phyloP scores from a whole-genome alignment of 2,888 invertebrate genomes.

The Fragum sueziense region DNA sequence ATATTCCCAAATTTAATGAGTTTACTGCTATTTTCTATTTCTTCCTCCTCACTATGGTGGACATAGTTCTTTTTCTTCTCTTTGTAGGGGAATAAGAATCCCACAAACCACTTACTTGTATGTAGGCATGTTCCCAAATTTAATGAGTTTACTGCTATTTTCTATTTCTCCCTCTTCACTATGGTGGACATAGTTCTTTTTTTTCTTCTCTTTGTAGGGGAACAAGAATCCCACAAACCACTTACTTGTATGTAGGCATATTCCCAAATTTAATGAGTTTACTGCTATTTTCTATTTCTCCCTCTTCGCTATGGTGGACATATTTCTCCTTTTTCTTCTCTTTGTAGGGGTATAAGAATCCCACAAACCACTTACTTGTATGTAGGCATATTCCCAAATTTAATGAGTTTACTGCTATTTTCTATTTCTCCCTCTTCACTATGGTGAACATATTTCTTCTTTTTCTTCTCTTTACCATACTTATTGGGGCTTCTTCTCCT shows the following conservation, averaged over 20 bases:
- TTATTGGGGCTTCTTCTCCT: constrained; percentile 63
- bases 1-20: constrained; percentile 82
- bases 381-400: constrained; percentile 79
- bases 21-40: constrained; percentile 52
- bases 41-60: constrained; percentile 47
- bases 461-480: constrained; percentile 54
- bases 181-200: constrained; percentile 36
- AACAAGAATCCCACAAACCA: too few relatives aligned
- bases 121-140: constrained; percentile 77
- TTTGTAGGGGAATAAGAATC: too few relatives aligned
- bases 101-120: too few relatives aligned
- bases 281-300: constrained; percentile 48
- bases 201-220: constrained; percentile 57
- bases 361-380: constrained; percentile 20
- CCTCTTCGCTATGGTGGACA: constrained; percentile 41
- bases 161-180: constrained; percentile 56
- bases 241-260: constrained; percentile 18
- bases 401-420: constrained; percentile 74
- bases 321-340: constrained; percentile 53
- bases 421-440: constrained; percentile 55
- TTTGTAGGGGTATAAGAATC: too few relatives aligned
- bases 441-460: constrained; percentile 38
- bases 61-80: constrained; percentile 51
- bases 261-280: constrained; percentile 82
- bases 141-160: constrained; percentile 74